These are phyloP conservation scores for Dasysyrphus tricinctus DNA, from an alignment of 2,888 invertebrate species.

Conservation along the genomic window DNA sequence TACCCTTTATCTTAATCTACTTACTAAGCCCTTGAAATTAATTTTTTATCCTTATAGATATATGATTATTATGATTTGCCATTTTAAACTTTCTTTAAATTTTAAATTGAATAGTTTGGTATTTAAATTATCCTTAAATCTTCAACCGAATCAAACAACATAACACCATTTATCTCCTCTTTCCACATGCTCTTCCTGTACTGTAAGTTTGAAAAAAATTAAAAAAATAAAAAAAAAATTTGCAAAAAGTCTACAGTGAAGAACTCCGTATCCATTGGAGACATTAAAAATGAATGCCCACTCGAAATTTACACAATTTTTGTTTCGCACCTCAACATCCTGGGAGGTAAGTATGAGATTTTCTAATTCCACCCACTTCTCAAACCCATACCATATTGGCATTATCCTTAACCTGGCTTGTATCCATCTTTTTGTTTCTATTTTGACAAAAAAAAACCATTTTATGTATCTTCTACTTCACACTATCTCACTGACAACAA, in stretches of 20 bases:
- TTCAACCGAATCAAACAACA: too few species aligned
- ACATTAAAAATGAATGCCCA: conserved; percentile 67
- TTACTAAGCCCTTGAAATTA: too few species aligned
- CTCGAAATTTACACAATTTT: conserved; percentile 68
- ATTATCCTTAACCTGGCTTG: conserved; percentile 31
- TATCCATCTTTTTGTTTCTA: conserved; percentile 7
- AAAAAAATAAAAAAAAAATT: conserved; percentile 23
- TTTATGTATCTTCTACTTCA: conserved; percentile 7
- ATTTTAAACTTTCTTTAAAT: too few species aligned
- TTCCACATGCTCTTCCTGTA: background rate
- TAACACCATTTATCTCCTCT: background rate
- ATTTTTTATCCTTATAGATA: too few species aligned
- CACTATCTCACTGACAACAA: background rate
- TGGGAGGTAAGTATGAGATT: background rate
- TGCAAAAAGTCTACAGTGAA: conserved; percentile 58
- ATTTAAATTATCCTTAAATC: too few species aligned
- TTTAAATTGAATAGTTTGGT: too few species aligned
- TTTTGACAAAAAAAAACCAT: conserved; percentile 17
- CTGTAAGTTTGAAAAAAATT: background rate
- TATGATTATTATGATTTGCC: too few species aligned
- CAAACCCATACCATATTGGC: background rate
- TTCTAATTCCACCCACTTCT: background rate
- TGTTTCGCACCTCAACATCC: conserved; percentile 60
- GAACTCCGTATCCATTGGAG: conserved; percentile 41
- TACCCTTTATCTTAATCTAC: too few species aligned